phyloP scores from a whole-genome alignment of 2,113 vertebrate species.

The Apaloderma vittatum region DNA sequence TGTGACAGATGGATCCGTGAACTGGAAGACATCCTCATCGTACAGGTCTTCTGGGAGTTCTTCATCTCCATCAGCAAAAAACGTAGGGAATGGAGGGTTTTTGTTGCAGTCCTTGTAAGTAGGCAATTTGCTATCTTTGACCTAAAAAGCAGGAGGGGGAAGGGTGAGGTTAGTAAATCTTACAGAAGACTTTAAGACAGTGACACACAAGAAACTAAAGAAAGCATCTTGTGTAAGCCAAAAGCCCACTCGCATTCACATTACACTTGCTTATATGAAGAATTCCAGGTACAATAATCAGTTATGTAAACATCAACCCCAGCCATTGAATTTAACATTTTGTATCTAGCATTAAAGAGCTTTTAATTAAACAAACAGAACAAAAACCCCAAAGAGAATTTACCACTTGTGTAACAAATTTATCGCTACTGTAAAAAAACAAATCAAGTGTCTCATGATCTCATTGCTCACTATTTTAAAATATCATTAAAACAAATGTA shows the following conservation, averaged over 20 bases:
- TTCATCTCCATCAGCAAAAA: slow-evolving; percentile 90
- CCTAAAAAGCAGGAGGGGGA: slow-evolving; percentile 69
- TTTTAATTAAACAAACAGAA: background rate
- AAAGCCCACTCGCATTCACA: background rate
- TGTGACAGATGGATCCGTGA: slow-evolving; percentile 82
- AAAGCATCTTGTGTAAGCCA: background rate
- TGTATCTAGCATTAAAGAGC: background rate
- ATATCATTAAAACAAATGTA: background rate
- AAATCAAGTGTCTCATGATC: background rate
- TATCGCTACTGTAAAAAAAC: background rate
- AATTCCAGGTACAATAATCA: background rate
- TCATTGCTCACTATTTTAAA: background rate
- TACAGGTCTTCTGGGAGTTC: slow-evolving; percentile 91
- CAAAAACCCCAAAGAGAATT: background rate
- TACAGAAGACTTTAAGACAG: background rate
- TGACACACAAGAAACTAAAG: background rate
- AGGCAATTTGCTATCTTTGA: slow-evolving; percentile 85
- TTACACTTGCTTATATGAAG: background rate
- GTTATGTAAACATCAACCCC: background rate
- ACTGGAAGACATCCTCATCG: slow-evolving; percentile 86
- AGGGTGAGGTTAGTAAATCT: background rate
- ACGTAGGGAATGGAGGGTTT: slow-evolving; percentile 91
- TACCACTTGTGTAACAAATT: background rate
- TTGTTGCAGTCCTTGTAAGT: slow-evolving; percentile 72
- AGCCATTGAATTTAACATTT: background rate